phyloP scores from a whole-genome alignment of 1,140 invertebrate species.

The Drosophila nebulosa region DNA sequence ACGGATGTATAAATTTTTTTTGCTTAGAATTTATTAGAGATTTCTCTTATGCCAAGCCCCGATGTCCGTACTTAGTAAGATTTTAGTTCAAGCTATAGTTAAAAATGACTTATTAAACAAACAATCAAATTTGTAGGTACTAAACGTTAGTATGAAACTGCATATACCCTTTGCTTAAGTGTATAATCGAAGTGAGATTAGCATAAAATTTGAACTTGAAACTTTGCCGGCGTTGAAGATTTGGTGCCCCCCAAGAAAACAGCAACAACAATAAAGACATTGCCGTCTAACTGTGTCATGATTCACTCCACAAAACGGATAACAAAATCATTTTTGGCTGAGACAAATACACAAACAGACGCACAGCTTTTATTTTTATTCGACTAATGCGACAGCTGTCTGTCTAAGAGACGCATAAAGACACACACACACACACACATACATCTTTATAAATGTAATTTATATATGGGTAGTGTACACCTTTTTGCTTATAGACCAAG shows the following conservation, averaged over 20 bases:
- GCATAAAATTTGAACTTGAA: constrained; percentile 73
- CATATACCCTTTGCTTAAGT: neutral
- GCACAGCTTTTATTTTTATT: neutral
- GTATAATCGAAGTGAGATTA: constrained; percentile 53
- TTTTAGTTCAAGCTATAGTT: too few relatives aligned
- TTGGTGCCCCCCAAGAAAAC: constrained; percentile 24
- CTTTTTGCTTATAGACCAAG: constrained; percentile 18
- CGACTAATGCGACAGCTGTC: constrained; percentile 48
- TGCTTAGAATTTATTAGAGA: too few relatives aligned
- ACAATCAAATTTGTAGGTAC: too few relatives aligned
- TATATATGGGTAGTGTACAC: neutral
- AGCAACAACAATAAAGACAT: neutral
- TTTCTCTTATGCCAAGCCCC: too few relatives aligned
- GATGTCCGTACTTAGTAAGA: too few relatives aligned
- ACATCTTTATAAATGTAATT: neutral
- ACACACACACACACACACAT: neutral
- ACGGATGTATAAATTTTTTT: too few relatives aligned
- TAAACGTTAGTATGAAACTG: too few relatives aligned
- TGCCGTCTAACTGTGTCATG: constrained; percentile 59
- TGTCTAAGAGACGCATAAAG: constrained; percentile 15
- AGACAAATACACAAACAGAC: constrained; percentile 12
- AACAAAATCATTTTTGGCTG: constrained; percentile 18
- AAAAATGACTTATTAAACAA: too few relatives aligned
- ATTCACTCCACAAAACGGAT: constrained; percentile 54
- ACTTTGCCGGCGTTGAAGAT: constrained; percentile 17